Percentiles rank a stretch among this genome's conserved stretches.
These are phyloP conservation scores for Subacronicta megacephala DNA, from an alignment of 2,888 invertebrate species.

Conservation along the genomic window DNA sequence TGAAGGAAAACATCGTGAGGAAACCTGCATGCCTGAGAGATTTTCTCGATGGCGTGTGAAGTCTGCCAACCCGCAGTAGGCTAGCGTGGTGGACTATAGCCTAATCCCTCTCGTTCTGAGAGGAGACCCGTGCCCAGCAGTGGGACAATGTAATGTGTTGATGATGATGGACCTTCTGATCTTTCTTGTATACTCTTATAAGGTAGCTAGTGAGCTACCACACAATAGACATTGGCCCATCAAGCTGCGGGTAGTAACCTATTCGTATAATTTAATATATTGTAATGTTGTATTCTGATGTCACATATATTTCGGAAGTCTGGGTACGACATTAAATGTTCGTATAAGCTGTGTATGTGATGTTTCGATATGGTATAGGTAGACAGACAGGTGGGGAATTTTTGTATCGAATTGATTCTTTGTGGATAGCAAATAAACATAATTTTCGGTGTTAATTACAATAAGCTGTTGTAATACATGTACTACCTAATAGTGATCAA, in stretches of 20 bases:
- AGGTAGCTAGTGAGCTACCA: slow-evolving; percentile 49
- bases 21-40: no score
- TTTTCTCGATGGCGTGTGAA: no score
- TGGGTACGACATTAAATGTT: slow-evolving; percentile 27
- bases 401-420: neutral
- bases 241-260: slow-evolving; percentile 55
- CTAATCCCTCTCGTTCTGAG: no score
- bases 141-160: no score
- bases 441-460: no score
- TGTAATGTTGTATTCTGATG: slow-evolving; percentile 47
- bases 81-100: no score
- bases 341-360: slow-evolving; percentile 3
- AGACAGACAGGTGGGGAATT: slow-evolving; percentile 39
- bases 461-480: no score
- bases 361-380: slow-evolving; percentile 9
- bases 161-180: slow-evolving; percentile 5
- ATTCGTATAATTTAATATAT: slow-evolving; percentile 60
- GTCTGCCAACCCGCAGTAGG: no score
- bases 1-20: no score
- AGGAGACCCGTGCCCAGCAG: no score
- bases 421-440: no score
- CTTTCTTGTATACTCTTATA: neutral
- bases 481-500: no score
- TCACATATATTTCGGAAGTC: slow-evolving; percentile 47
- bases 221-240: slow-evolving; percentile 51